Percentiles rank a stretch among this genome's conserved stretches.
phyloP scores from a whole-genome alignment of 2,113 vertebrate genomes.

The Camelus bactrianus region DNA sequence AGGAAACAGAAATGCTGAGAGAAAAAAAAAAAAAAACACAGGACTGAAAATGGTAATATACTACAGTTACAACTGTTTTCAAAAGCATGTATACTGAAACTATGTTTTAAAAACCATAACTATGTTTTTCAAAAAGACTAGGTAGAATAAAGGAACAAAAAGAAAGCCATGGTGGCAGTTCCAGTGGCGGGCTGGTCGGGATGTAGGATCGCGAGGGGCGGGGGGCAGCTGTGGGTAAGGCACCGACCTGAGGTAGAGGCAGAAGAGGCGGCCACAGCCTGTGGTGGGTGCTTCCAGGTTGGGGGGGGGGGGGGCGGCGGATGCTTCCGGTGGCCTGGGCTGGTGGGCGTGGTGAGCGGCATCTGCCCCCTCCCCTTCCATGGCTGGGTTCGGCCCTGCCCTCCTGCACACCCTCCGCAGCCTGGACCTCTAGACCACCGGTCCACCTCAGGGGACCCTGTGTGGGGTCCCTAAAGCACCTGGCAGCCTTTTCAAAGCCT shows the following conservation, averaged over 20 bases:
- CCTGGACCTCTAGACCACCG: constrained; percentile 57
- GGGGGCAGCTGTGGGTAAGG: neutral
- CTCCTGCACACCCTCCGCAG: neutral
- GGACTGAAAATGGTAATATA: neutral
- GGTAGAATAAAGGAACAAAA: neutral
- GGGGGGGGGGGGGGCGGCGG: no score
- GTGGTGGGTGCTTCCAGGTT: no score
- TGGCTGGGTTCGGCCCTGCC: neutral
- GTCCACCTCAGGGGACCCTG: neutral
- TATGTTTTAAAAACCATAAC: constrained; percentile 4
- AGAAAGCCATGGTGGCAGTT: neutral
- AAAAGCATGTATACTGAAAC: neutral
- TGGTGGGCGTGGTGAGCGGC: neutral
- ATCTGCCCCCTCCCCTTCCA: neutral
- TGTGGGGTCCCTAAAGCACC: neutral
- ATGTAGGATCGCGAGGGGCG: no score
- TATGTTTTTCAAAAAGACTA: neutral
- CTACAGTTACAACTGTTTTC: neutral
- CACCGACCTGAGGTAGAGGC: neutral
- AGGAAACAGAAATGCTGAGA: neutral
- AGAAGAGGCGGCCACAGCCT: rapidly evolving
- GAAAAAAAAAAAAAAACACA: neutral
- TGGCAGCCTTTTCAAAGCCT: neutral
- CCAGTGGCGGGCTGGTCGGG: rapidly evolving
- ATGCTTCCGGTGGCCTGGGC: neutral